These are phyloP conservation scores for Lophius piscatorius DNA, from an alignment of 2,113 vertebrate genomes.

Conservation along the genomic window DNA sequence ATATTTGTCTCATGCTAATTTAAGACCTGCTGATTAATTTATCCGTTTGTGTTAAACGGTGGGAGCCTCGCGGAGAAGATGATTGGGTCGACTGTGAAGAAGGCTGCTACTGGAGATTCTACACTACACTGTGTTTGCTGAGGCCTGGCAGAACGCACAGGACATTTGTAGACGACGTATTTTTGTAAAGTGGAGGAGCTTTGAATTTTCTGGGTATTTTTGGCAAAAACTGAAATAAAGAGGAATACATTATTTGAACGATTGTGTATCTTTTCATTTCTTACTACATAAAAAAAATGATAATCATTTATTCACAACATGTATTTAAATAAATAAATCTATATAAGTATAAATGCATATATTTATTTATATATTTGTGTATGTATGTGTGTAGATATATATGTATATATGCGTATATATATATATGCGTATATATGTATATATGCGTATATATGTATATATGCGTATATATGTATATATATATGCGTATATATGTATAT, in stretches of 20 bases:
- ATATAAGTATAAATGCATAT: too few relatives aligned
- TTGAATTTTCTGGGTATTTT: constrained; percentile 97
- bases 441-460: too few relatives aligned
- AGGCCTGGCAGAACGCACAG: constrained; percentile 83
- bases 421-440: too few relatives aligned
- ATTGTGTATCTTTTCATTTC: neutral
- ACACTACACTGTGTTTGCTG: constrained; percentile 87
- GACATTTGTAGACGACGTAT: constrained; percentile 98
- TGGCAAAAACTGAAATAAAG: constrained; percentile 98
- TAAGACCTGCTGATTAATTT: constrained; percentile 92
- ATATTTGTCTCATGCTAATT: constrained; percentile 98
- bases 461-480: too few relatives aligned
- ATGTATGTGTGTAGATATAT: too few relatives aligned
- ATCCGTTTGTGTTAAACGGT: constrained; percentile 88
- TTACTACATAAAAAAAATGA: constrained; percentile 11
- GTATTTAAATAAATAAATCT: too few relatives aligned
- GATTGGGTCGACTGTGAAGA: constrained; percentile 82
- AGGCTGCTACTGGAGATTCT: constrained; percentile 86
- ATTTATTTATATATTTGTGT: too few relatives aligned
- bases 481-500: too few relatives aligned
- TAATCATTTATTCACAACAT: too few relatives aligned
- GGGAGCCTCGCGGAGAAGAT: constrained; percentile 73
- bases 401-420: too few relatives aligned
- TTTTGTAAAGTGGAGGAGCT: constrained; percentile 98
- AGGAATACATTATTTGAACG: constrained; percentile 88